Conservation (phyloP, 2,797 vertebrate species). For the Euthynnus affinis region DNA sequence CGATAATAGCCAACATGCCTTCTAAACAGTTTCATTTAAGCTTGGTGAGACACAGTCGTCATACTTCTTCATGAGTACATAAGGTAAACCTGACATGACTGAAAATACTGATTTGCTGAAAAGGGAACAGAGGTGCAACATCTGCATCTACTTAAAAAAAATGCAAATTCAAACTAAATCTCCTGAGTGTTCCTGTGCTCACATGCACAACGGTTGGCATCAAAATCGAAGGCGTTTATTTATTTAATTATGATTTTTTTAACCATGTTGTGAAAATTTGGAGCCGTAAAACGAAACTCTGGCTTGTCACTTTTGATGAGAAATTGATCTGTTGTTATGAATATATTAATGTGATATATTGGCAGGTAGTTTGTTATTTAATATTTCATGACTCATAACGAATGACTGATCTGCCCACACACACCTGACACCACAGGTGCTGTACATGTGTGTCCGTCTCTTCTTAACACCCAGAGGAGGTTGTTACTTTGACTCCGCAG, state of each 20-base stretch:
- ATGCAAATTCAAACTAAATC: not conserved
- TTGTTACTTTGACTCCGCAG: conserved; percentile 44
- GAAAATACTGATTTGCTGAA: not conserved
- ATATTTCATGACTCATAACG: not conserved
- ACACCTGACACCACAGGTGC: not conserved
- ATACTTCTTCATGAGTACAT: not conserved
- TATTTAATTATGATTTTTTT: not conserved
- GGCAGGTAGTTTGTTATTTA: not conserved
- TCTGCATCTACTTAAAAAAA: not conserved
- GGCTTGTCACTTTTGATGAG: no score
- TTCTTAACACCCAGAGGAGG: conserved; percentile 12
- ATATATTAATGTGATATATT: not conserved
- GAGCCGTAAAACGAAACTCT: not conserved
- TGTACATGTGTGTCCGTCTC: conserved; percentile 23
- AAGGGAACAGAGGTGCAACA: not conserved
- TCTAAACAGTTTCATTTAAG: no score
- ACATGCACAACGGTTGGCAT: not conserved
- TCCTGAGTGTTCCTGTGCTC: not conserved
- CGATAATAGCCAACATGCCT: no score
- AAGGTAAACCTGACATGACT: not conserved
- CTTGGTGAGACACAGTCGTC: no score
- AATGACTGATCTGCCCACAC: not conserved
- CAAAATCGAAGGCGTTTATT: not conserved
- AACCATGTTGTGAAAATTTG: not conserved
- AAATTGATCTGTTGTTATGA: no score